Conservation (phyloP, 2,888 invertebrate genomes). For the Capitulum mitella region DNA sequence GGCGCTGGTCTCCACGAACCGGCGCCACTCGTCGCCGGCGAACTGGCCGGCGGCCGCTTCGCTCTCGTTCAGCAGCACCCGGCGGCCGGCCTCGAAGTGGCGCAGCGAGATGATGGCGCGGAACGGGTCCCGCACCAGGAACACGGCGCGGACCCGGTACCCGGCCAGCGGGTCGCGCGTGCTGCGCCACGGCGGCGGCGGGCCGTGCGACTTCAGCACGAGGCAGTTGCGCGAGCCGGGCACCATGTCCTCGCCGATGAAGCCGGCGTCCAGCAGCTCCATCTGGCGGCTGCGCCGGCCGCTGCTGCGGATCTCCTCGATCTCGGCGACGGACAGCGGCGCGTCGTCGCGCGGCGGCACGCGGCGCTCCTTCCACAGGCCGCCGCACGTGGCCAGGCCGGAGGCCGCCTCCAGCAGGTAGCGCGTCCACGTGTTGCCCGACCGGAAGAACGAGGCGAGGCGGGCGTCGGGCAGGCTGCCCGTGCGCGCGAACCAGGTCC, state of each 20-base stretch:
- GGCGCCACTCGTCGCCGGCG: not conserved
- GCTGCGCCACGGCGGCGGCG: not conserved
- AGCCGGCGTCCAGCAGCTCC: not conserved
- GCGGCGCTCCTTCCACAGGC: not conserved
- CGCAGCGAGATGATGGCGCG: not conserved
- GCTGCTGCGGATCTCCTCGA: not conserved
- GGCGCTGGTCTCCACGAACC: not conserved
- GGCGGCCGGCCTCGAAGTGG: not conserved
- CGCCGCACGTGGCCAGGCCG: not conserved
- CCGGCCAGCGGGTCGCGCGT: not conserved
- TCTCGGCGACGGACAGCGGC: not conserved
- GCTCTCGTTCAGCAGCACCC: not conserved
- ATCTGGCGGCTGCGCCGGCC: not conserved
- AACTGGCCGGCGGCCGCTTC: not conserved
- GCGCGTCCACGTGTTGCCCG: slow-evolving; percentile 8
- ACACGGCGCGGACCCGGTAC: not conserved
- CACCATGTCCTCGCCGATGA: not conserved
- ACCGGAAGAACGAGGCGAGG: not conserved
- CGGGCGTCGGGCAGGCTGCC: not conserved
- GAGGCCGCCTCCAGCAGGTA: not conserved
- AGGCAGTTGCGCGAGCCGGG: not conserved
- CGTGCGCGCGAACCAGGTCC: not conserved
- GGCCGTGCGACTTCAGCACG: not conserved
- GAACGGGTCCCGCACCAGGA: not conserved
- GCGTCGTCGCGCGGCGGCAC: not conserved